Percentiles rank a stretch among this genome's conserved stretches.
These are phyloP conservation scores for Alviniconcha strummeri DNA, from an alignment of 2,888 invertebrate species.

Conservation along the genomic window DNA sequence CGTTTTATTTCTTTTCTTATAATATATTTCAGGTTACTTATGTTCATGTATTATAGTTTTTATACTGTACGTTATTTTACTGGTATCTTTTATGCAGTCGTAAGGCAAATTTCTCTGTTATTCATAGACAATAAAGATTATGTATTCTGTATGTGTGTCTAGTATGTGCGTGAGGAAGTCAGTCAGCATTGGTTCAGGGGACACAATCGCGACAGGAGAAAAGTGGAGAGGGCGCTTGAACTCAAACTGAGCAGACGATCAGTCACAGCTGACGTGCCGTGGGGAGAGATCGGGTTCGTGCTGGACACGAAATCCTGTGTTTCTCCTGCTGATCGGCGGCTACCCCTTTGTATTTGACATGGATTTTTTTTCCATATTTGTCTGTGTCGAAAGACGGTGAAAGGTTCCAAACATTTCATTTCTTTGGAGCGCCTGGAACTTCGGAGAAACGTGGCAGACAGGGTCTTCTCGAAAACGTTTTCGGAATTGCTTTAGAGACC, in stretches of 20 bases:
- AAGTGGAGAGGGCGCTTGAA: constrained; percentile 12
- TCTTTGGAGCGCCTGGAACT: neutral
- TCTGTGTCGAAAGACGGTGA: neutral
- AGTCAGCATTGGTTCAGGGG: neutral
- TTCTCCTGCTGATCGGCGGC: neutral
- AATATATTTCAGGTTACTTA: no score
- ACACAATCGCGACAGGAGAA: neutral
- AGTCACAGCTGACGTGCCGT: constrained; percentile 24
- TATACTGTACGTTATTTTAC: neutral
- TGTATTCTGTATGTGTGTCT: neutral
- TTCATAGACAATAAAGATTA: neutral
- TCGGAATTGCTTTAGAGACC: no score
- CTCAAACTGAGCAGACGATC: constrained; percentile 24
- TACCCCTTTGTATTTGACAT: neutral
- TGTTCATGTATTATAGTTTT: no score
- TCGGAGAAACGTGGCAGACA: no score
- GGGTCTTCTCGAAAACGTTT: no score
- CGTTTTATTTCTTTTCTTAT: no score
- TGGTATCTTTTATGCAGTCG: neutral
- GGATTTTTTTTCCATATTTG: no score
- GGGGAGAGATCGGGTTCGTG: neutral
- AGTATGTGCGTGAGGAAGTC: neutral
- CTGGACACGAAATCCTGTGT: constrained; percentile 11
- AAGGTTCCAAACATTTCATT: neutral
- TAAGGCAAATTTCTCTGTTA: neutral